Base-by-base conservation (phyloP, 2,113 vertebrate species). In the Albula glossodonta region DNA sequence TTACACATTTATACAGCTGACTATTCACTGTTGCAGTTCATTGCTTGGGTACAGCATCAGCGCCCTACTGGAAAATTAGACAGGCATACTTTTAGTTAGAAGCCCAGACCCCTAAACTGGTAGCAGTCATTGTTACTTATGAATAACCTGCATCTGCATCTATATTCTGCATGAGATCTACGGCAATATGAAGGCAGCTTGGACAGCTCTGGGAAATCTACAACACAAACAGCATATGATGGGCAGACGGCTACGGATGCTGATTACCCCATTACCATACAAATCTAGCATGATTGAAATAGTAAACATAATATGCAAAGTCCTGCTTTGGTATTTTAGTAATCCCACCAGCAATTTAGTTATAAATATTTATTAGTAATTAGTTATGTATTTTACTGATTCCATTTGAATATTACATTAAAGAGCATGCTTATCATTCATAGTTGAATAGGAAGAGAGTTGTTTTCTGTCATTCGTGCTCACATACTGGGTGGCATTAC, bases 381-480 rank as follows among this genome's bases (percentile, higher is more conserved):
- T 66, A 66, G 60, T 66, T 66, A 66, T 66, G 60, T 66, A 66
- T 66, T 66, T 66, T 19, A 66, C 60, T 66, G 60, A 66, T 66
- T 22, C 15, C 17, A 60, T 3, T 60, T 11, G 12, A 66, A 22
- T 66, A 19, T 66, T 22, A 66, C 22, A 66, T 66, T 66, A 22
- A 22, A 22, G 60, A 66, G 60, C 17, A 66, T 22, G 7, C 22
- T 3, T 66, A 22, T 66, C 60, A 66, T 66, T 66, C 60, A 66
- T 66, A 66, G 31, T 41, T 41, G 0, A 41, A 41, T 41, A 41
- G 31, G 31, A 41, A 41, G 31, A 41, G 31, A 41, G 31, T 41
- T 41, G 31, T 41, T 41, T 41, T 41, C 31, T 41, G 31, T 41
- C 31, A 41, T 41, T 41, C 31, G 31, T 41, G 31, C 31, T 41